Percentiles rank a stretch among this genome's conserved stretches.
phyloP scores from a whole-genome alignment of 37 sponge, comb jelly and placozoan genomes.

The Ianthella basta region DNA sequence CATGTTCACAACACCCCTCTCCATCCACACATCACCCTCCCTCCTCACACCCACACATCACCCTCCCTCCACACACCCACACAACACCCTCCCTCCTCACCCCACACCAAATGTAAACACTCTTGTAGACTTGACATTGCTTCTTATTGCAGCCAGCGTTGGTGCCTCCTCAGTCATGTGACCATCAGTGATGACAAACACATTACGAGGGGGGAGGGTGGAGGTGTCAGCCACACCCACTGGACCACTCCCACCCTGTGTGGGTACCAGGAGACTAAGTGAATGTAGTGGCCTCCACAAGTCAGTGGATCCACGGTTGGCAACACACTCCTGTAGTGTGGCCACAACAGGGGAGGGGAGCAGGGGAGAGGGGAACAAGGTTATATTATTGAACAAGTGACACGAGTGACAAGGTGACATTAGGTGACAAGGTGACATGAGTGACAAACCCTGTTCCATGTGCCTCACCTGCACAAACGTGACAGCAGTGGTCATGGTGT shows the following conservation, averaged over 20 bases:
- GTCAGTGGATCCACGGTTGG: conserved; percentile 80
- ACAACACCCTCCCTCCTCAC: conserved; percentile 62
- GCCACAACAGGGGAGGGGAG: not conserved
- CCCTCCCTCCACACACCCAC: not conserved
- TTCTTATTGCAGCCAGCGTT: conserved; percentile 59
- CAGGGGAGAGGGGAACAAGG: not conserved
- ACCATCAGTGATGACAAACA: conserved; percentile 92
- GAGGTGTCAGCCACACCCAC: conserved; percentile 45
- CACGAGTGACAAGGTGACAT: no score
- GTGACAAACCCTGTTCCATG: no score
- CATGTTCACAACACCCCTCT: no score
- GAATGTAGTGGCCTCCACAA: conserved; percentile 78
- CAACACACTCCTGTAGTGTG: conserved; percentile 72
- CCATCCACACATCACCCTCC: no score
- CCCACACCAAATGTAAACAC: conserved; percentile 76
- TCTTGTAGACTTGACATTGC: conserved; percentile 37
- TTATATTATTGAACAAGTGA: no score
- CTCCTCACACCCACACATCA: not conserved
- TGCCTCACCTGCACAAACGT: conserved; percentile 78
- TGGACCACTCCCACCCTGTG: not conserved
- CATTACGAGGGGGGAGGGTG: conserved; percentile 81
- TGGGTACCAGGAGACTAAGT: conserved; percentile 61
- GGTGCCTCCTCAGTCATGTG: conserved; percentile 71
- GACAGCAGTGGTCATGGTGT: conserved; percentile 65
- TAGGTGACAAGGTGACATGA: no score